phyloP scores from a whole-genome alignment of 1,140 invertebrate species.

The Thaumetopoea pityocampa region DNA sequence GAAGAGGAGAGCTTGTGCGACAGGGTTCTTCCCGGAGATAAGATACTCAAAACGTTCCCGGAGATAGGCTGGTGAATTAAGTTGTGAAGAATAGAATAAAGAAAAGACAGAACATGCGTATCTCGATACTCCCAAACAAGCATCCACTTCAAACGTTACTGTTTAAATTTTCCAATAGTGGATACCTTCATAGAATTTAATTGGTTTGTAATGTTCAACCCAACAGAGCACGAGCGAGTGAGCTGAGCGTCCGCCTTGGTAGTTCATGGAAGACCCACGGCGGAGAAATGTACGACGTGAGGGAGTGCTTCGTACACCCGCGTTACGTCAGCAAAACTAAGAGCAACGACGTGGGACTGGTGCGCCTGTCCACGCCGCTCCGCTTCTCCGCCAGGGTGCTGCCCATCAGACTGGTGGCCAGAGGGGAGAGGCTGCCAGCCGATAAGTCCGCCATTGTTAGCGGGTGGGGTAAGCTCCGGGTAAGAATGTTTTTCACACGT shows the following conservation, averaged over 20 bases:
- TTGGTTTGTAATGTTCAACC: background rate
- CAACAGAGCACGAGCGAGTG: constrained; percentile 35
- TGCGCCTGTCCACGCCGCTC: constrained; percentile 48
- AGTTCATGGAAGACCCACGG: constrained; percentile 65
- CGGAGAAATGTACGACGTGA: constrained; percentile 64
- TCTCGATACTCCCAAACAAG: no score
- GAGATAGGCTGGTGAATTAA: no score
- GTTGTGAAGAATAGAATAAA: no score
- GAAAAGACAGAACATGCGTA: no score
- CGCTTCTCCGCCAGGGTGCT: constrained; percentile 49
- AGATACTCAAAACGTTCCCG: no score
- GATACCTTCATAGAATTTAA: background rate
- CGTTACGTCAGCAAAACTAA: constrained; percentile 50
- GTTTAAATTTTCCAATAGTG: no score
- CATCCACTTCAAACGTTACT: no score
- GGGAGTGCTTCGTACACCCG: constrained; percentile 51
- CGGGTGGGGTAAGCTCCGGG: constrained; percentile 60
- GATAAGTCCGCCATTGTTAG: constrained; percentile 49
- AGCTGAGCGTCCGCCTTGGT: constrained; percentile 54
- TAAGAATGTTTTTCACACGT: constrained; percentile 19
- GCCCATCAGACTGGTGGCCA: constrained; percentile 46
- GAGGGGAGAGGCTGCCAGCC: constrained; percentile 32
- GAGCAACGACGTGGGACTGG: constrained; percentile 49
- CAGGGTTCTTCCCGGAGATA: no score
- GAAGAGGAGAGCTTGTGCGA: no score